Base-by-base conservation (phyloP, 1,140 invertebrate species). In the Ostrea denselamellosa region DNA sequence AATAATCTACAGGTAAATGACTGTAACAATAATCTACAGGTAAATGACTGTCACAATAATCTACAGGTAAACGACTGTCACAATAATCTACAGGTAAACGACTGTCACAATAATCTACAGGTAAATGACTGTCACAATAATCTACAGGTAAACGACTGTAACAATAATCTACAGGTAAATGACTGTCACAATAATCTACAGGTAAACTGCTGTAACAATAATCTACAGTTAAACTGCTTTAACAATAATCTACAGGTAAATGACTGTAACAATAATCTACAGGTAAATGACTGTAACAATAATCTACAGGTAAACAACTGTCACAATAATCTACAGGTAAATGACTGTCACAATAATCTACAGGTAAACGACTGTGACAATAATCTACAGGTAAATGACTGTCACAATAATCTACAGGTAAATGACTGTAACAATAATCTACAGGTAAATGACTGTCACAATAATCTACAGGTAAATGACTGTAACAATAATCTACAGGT, bases 71-170 rank as follows among this genome's bases (percentile, higher is more conserved):
- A 62, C 34, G 58, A 2, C 17, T 62, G 5, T 44, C 1, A 44
- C 34, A 44, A 44, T 44, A 44, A 44, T 1, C 34, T 44, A 44
- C 98, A 90, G 95, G 95, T 94, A 88, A 84, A 62, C 34, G 58
- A 2, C 17, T 62, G 5, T 44, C 1, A 44, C 34, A 44, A 44
- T 44, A 44, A 44, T 1, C 34, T 44, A 44, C 34, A n/a, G n/a
- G n/a, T n/a, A n/a, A n/a, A n/a, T n/a, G n/a, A n/a, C n/a, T n/a
- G n/a, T n/a, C n/a, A n/a, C n/a, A n/a, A n/a, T n/a, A n/a, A n/a
- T n/a, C n/a, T n/a, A n/a, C 98, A 90, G 95, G 95, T 94, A 88
- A 84, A 62, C 34, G 58, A 2, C 17, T 62, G 5, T 44, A 44
- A 44, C 34, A 44, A 44, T 44, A 44, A 44, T 1, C 34, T 44